Percentiles rank a stretch among this genome's conserved stretches.
phyloP scores from a whole-genome alignment of 2,888 invertebrate species.

The Pyrochroa serraticornis region DNA sequence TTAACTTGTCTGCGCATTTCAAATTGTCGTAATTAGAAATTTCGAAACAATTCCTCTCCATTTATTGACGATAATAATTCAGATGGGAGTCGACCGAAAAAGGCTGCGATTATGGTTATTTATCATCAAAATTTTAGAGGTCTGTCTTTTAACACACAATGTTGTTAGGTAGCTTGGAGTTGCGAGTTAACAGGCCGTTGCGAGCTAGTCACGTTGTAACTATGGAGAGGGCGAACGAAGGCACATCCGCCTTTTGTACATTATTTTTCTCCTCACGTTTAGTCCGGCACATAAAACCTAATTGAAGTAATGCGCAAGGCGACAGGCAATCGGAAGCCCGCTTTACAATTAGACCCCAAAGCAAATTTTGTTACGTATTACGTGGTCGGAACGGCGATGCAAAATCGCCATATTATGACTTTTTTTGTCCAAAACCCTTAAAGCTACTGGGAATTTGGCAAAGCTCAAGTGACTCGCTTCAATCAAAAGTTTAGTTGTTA shows the following conservation, averaged over 20 bases:
- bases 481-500: too few relatives aligned
- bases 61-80: neutral
- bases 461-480: too few relatives aligned
- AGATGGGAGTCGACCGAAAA: neutral
- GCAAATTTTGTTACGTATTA: constrained; percentile 25
- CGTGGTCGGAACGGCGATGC: constrained; percentile 16
- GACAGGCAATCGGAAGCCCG: constrained; percentile 43
- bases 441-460: too few relatives aligned
- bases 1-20: neutral
- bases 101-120: neutral
- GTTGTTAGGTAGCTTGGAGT: constrained; percentile 10
- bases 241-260: constrained; percentile 18
- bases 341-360: constrained; percentile 34
- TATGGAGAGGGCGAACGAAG: constrained; percentile 3
- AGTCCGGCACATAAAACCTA: constrained; percentile 46
- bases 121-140: constrained; percentile 13
- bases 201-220: constrained; percentile 20
- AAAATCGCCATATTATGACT: neutral
- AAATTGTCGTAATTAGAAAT: neutral
- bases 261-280: constrained; percentile 44
- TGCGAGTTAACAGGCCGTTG: constrained; percentile 10
- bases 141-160: constrained; percentile 11
- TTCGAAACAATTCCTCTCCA: neutral
- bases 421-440: too few relatives aligned
- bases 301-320: constrained; percentile 47